Base-by-base conservation (phyloP, 2,797 vertebrate species). In the Alauda arvensis region DNA sequence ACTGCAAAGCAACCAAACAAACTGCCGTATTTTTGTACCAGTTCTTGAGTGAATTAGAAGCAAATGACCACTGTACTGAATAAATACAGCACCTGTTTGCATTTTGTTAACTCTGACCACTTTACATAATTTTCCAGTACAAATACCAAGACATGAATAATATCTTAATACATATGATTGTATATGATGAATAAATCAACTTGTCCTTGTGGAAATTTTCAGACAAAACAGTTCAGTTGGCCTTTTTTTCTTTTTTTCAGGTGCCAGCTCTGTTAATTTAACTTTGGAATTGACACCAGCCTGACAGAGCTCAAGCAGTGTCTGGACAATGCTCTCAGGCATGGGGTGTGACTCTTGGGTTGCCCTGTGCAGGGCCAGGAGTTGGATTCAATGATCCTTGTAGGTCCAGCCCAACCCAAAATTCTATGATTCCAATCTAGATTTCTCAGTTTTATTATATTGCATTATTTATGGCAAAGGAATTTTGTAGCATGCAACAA, bases 381-480 rank as follows among this genome's bases (percentile, higher is more conserved):
- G 18, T 0, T 23, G 21, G 21, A 55, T 15, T 48, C 1, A 0
- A 15, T 40, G 5, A 55, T 24, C 18, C 13, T 37, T 55, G 26
- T 19, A 18, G 8, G 3, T 56, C 18, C 15, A 8, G 48, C 28
- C 24, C 8, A 70, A 17, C 11, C 37, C 8, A 1, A 21, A 16
- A 49, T 17, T 56, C n/a, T 37, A 14, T 17, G 5, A 43, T 17
- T 56, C 18, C 42, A 75, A 66, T 15, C 10, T n/a, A 43, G 11
- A 66, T 24, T 76, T 57, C 53, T 57, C 34, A 42, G 16, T 51
- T 66, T 52, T 28, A 70, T 25, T 31, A 20, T 15, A 42, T 4
- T 17, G 16, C 9, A 45, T 46, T 52, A 66, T 2, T n/a, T 56
- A 55, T 0, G 0, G 29, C 8, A 71, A 77, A 52, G 11, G 4